These are phyloP conservation scores for Liopterus haemorrhoidalis DNA, from an alignment of 2,888 invertebrate species.

Conservation along the genomic window DNA sequence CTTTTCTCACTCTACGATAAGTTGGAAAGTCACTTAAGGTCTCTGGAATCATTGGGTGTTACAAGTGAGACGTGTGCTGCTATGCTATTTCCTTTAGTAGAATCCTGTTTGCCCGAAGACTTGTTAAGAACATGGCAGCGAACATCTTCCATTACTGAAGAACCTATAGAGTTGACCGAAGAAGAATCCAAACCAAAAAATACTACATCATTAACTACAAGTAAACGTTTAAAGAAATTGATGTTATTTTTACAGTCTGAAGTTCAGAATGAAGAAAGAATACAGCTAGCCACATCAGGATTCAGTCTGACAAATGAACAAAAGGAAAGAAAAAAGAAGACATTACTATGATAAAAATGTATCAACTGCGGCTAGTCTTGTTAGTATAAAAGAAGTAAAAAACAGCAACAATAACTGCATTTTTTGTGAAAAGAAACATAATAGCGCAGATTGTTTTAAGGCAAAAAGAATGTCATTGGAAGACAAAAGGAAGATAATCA, in stretches of 20 bases:
- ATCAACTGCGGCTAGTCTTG: conserved; percentile 3
- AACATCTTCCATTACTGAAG: conserved; percentile 2
- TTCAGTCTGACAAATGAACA: background rate
- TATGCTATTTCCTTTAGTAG: conserved; percentile 14
- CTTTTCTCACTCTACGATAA: conserved; percentile 7
- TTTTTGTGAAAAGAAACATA: conserved; percentile 8
- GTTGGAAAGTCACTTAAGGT: conserved; percentile 9
- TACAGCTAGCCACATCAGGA: conserved; percentile 1
- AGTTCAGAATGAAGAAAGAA: background rate
- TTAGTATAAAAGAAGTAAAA: background rate
- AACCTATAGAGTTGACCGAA: background rate
- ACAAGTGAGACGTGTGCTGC: conserved; percentile 11
- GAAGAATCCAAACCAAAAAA: background rate
- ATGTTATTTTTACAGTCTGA: background rate
- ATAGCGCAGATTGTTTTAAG: conserved; percentile 9
- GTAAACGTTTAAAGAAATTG: background rate
- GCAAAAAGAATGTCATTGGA: conserved; percentile 7
- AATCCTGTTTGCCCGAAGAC: conserved; percentile 13
- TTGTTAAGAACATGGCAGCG: conserved; percentile 10
- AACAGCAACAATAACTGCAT: conserved; percentile 3
- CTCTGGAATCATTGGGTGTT: conserved; percentile 9
- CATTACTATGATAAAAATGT: background rate
- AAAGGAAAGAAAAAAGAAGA: conserved; percentile 3
- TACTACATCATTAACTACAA: conserved; percentile 1
- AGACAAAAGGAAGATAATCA: conserved; percentile 1